These are phyloP conservation scores for Drosophila testacea DNA, from an alignment of 2,888 invertebrate genomes.

Conservation along the genomic window DNA sequence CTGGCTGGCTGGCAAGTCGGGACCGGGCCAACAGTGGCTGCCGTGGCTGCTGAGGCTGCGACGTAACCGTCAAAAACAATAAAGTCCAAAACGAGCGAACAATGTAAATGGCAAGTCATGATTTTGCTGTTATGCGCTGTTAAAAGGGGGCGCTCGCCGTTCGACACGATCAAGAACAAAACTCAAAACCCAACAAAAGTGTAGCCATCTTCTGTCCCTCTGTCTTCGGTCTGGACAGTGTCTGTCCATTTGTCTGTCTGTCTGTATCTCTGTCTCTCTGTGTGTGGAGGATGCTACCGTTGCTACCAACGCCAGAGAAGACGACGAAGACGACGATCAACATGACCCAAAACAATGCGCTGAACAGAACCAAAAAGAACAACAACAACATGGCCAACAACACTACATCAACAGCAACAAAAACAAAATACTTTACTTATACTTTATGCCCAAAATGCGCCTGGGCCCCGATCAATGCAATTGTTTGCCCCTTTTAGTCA, in stretches of 20 bases:
- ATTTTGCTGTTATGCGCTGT: conserved; percentile 84
- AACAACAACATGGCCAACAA: conserved; percentile 20
- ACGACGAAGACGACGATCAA: conserved; percentile 65
- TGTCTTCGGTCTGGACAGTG: neutral
- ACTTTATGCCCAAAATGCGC: conserved; percentile 80
- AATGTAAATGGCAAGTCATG: conserved; percentile 85
- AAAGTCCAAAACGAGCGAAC: conserved; percentile 84
- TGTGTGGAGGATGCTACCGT: conserved; percentile 77
- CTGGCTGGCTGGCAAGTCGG: conserved; percentile 27
- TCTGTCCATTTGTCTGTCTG: conserved; percentile 6
- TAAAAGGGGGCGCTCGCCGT: conserved; percentile 84
- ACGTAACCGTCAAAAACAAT: conserved; percentile 82
- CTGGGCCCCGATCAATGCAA: conserved; percentile 78
- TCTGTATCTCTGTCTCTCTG: conserved; percentile 13
- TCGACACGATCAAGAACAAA: conserved; percentile 83
- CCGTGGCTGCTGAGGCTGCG: conserved; percentile 28
- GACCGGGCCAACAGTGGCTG: conserved; percentile 36
- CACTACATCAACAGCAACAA: conserved; percentile 49
- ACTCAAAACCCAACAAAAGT: conserved; percentile 40
- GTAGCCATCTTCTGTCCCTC: conserved; percentile 41
- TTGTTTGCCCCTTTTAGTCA: conserved; percentile 84
- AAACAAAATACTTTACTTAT: conserved; percentile 78
- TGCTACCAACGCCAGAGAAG: conserved; percentile 62
- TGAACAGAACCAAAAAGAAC: conserved; percentile 54
- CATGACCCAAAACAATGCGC: conserved; percentile 80